Base-by-base conservation (phyloP, 2,113 vertebrate species). In the Tragulus kanchil region DNA sequence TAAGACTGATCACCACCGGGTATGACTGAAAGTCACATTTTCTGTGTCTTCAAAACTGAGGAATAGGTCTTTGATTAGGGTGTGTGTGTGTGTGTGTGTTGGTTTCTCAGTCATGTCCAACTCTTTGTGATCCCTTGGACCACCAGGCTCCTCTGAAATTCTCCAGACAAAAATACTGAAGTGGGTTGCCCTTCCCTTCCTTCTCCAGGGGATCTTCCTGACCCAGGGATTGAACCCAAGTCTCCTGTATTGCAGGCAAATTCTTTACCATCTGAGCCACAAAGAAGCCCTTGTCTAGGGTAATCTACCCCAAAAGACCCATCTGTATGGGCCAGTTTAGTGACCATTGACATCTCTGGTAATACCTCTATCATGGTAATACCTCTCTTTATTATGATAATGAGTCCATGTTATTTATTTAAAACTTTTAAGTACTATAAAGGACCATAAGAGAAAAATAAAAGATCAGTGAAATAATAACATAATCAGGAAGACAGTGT, bases 361-460 rank as follows among this genome's bases (percentile, higher is more conserved):
- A 21, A 61, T 82, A 62, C 11, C 13, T 77, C 65, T 75, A 77
- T 28, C 45, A 62, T 84, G 15, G 45, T 36, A 36, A 36, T 36
- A 36, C 36, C 16, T 5, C 5, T 58, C 7, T 23, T 52, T 75
- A 54, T n/a, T 84, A 42, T 56, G 75, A 95, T 67, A 75, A 56
- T 52, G 14, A 36, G 8, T 28, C 8, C 50, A 56, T 56, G 17
- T 56, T 16, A 67, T 67, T 61, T 79, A 85, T 58, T 81, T 17
- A n/a, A 59, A 75, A 4, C 5, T 78, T 54, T 64, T 48, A 78
- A 73, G 31, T 75, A 31, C 6, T 36, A 65, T 81, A 28, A 78
- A 58, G 16, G 67, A 45, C 19, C 15, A 23, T 62, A 71, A 64
- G 28, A 82, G 25, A 87, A 93, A 93, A 89, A 93, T 6, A 71